A percentile compares a stretch with the other conserved stretches of the same genome.
These are phyloP conservation scores for Lepidocyrtoides sp. DNA, from an alignment of 2,888 invertebrate genomes.

Conservation along the genomic window DNA sequence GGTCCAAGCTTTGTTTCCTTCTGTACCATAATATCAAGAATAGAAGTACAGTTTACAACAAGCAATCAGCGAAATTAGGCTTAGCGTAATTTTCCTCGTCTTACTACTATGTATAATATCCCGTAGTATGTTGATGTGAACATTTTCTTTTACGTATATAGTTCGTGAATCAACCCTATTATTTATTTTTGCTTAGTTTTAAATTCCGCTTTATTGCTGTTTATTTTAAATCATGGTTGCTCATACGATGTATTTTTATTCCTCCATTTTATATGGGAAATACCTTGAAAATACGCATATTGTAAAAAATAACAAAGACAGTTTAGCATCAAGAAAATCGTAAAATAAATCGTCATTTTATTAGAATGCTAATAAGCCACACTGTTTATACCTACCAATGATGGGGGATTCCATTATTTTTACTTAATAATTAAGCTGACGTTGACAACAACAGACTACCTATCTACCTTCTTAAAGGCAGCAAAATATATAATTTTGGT, in stretches of 20 bases:
- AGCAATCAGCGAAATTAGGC: not conserved
- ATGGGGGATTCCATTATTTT: too few relatives aligned
- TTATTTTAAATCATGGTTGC: not conserved
- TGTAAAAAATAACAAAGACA: not conserved
- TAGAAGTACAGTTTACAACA: not conserved
- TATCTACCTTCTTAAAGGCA: too few relatives aligned
- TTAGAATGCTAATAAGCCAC: too few relatives aligned
- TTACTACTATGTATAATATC: not conserved
- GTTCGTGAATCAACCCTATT: not conserved
- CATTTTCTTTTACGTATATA: not conserved
- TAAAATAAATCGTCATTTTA: too few relatives aligned
- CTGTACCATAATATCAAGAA: too few relatives aligned
- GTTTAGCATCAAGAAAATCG: not conserved
- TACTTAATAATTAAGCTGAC: too few relatives aligned
- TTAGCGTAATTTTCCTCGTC: not conserved
- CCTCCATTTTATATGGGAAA: slow-evolving; percentile 14
- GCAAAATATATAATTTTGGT: too few relatives aligned
- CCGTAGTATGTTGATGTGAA: not conserved
- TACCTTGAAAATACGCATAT: slow-evolving; percentile 26
- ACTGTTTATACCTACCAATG: too few relatives aligned
- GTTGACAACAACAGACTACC: too few relatives aligned
- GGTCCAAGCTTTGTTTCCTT: too few relatives aligned
- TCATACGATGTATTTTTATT: not conserved
- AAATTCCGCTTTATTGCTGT: not conserved
- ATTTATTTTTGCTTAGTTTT: not conserved